Percentiles rank a stretch among this genome's conserved stretches.
phyloP scores from a whole-genome alignment of 1,140 invertebrate species.

The Hestina assimilis region DNA sequence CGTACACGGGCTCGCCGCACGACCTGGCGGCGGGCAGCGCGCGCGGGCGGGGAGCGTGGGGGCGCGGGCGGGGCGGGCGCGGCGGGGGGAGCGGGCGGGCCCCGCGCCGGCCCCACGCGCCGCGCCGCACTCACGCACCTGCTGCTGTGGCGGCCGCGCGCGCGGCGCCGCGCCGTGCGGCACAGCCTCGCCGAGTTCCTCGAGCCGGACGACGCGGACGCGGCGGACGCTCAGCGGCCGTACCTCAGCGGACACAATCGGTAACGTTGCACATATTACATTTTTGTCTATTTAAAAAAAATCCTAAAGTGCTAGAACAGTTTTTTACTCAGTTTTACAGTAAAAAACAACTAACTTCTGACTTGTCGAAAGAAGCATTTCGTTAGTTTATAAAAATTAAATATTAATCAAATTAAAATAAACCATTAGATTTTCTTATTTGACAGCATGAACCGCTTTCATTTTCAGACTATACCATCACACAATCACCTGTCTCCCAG shows the following conservation, averaged over 20 bases:
- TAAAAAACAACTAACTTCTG: no score
- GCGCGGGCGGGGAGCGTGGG: slow-evolving; percentile 83
- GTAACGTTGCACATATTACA: slow-evolving; percentile 66
- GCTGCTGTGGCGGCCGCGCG: slow-evolving; percentile 88
- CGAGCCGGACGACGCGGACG: slow-evolving; percentile 88
- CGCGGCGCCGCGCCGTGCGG: slow-evolving; percentile 81
- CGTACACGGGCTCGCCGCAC: slow-evolving; percentile 96
- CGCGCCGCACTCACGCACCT: slow-evolving; percentile 93
- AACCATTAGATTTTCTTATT: no score
- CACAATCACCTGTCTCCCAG: slow-evolving; percentile 94
- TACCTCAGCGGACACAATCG: slow-evolving; percentile 94
- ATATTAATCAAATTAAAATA: no score
- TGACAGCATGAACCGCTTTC: not conserved
- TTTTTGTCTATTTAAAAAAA: not conserved
- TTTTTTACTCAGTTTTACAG: no score
- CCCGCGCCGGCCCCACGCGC: slow-evolving; percentile 89
- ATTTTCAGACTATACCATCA: slow-evolving; percentile 92
- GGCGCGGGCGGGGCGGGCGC: slow-evolving; percentile 87
- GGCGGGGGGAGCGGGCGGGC: slow-evolving; percentile 86
- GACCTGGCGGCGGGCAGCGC: slow-evolving; percentile 87
- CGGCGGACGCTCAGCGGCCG: slow-evolving; percentile 86
- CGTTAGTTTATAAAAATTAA: no score
- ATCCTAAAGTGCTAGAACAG: no score
- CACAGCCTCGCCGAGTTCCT: slow-evolving; percentile 90
- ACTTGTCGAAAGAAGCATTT: no score